Evolutionary conservation across 2,113 vertebrate genomes (phyloP), one percentile per base, ranked within the genome.

Genomic region (Cochlearius cochlearius): DNA sequence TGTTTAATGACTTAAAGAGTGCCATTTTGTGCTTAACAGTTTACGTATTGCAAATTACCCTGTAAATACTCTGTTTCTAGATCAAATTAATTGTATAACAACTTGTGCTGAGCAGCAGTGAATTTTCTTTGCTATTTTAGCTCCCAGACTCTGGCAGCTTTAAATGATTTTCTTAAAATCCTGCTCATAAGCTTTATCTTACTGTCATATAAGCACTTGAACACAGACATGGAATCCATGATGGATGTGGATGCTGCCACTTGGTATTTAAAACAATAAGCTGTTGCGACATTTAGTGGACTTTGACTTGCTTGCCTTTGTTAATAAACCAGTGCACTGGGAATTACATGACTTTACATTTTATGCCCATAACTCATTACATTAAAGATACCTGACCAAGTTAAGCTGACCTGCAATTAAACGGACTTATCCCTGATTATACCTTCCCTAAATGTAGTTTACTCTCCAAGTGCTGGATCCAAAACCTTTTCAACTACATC

Each of bases 1-100:
- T 93, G 47, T 91, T 94, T 94, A 95, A 96, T 94, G 94, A 92
- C 92, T 97, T 94, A 95, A 97, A 92, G 82, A 93, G 87, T 94
- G 89, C 87, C 83, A 78, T 95, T 96, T 92, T 94, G 92, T 88
- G 72, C 92, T 96, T 96, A 95, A 94, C 88, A 92, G 93, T 96
- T 96, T 94, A 93, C 25, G 8, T 92, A 90, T 93, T 92, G 92
- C 88, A 92, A 92, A 96, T 94, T 92, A 94, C 64, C 49, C 93
- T 89, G 60, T 96, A 95, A 97, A 96, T 96, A 90, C 82, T 87
- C 82, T 84, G 53, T 89, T 97, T 93, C 87, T 96, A 90, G 87
- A 92, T 94, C 81, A 90, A 93, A 93, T 94, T 95, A 93, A 94
- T 96, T 93, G 58, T 88, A 66, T 84, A 95, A 95, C 90, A 96